These are phyloP conservation scores for Sinocyclocheilus anshuiensis DNA, from an alignment of 2,113 vertebrate species.

Conservation along the genomic window DNA sequence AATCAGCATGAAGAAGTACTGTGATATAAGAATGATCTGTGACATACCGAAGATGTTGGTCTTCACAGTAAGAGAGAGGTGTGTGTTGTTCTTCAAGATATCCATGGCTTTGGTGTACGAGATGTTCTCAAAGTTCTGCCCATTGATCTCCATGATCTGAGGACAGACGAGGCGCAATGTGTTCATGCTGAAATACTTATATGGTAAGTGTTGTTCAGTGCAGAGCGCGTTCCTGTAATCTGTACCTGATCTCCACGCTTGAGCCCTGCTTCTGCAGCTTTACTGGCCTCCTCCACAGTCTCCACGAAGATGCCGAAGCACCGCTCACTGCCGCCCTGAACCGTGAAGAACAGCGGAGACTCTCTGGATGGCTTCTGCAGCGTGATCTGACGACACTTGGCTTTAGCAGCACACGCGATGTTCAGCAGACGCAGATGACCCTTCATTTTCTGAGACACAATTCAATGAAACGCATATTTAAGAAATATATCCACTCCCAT, in stretches of 20 bases:
- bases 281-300: conserved; percentile 84
- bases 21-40: neutral
- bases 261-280: conserved; percentile 91
- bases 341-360: conserved; percentile 85
- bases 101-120: conserved; percentile 89
- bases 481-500: neutral
- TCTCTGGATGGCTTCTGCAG: conserved; percentile 90
- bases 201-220: neutral
- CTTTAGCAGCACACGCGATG: conserved; percentile 96
- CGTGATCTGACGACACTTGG: conserved; percentile 92
- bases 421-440: conserved; percentile 94
- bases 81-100: conserved; percentile 93
- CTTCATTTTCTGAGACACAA: conserved; percentile 89
- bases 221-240: neutral
- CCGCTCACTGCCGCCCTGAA: conserved; percentile 90
- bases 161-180: conserved; percentile 16
- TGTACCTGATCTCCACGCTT: conserved; percentile 93
- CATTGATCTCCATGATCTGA: conserved; percentile 98
- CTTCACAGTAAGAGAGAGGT: conserved; percentile 95
- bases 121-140: conserved; percentile 98
- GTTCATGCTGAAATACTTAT: neutral
- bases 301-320: conserved; percentile 94
- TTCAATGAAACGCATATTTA: neutral
- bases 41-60: conserved; percentile 95
- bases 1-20: too few relatives aligned